phyloP scores from a whole-genome alignment of 2,797 vertebrate species.

The Acomys russatus region DNA sequence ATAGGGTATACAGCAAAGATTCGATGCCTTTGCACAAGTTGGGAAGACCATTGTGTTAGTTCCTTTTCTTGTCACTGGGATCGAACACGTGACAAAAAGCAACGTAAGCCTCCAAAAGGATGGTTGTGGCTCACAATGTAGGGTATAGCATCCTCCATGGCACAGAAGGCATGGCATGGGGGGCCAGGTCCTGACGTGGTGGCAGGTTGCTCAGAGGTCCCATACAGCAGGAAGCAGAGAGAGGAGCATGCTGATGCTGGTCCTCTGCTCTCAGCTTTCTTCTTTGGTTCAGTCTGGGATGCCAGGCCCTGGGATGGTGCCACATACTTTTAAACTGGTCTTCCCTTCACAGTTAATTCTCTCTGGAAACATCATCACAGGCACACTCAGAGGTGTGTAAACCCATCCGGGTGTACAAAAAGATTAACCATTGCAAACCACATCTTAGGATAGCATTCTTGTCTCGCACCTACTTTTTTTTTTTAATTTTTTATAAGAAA shows the following conservation, averaged over 20 bases:
- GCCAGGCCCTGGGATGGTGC: neutral
- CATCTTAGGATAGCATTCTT: neutral
- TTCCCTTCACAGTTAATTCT: neutral
- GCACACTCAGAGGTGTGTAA: neutral
- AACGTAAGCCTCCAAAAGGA: too few species aligned
- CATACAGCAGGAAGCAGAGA: neutral
- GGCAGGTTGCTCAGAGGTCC: neutral
- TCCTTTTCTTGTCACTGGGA: neutral
- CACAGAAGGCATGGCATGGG: neutral
- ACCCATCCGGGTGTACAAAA: neutral
- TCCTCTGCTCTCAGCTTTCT: too few species aligned
- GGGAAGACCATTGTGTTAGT: neutral
- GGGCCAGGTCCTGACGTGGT: neutral
- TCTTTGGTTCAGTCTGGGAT: neutral
- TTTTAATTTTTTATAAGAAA: neutral
- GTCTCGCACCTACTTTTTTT: neutral
- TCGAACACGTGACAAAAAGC: neutral
- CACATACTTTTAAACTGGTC: neutral
- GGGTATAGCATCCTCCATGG: neutral
- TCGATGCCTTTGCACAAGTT: neutral
- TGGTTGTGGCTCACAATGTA: too few species aligned
- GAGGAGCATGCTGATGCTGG: too few species aligned
- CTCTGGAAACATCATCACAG: neutral
- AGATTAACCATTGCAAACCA: too few species aligned
- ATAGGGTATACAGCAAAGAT: neutral